These are phyloP conservation scores for Pseudoatta argentina DNA, from an alignment of 1,140 invertebrate genomes.

Conservation along the genomic window DNA sequence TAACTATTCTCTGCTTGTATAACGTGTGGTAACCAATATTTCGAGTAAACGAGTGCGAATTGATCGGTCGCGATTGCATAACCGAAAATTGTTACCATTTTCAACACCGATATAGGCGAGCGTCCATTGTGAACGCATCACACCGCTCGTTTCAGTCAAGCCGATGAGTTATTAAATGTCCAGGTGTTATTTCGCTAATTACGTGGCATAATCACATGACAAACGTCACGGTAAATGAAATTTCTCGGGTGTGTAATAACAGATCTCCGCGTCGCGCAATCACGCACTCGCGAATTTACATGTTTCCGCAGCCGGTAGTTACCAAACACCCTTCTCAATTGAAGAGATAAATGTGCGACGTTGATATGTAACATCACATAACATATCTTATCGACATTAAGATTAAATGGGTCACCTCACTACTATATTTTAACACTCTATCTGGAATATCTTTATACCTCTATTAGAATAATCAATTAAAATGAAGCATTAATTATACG, in stretches of 20 bases:
- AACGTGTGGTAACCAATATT: conserved; percentile 47
- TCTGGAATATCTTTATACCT: not conserved
- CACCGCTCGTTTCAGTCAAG: conserved; percentile 45
- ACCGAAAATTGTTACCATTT: conserved; percentile 58
- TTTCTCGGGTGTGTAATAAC: conserved; percentile 55
- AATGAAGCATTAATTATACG: not conserved
- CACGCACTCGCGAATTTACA: conserved; percentile 35
- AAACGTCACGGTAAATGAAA: conserved; percentile 64
- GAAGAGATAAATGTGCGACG: conserved; percentile 20
- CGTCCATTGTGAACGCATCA: conserved; percentile 44
- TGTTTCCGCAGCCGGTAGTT: conserved; percentile 30
- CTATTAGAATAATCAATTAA: not conserved
- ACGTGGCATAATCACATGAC: conserved; percentile 65
- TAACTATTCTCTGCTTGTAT: conserved; percentile 39
- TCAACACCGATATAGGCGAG: conserved; percentile 6
- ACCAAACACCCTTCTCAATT: conserved; percentile 42
- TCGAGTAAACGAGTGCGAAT: conserved; percentile 42
- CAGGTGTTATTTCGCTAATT: conserved; percentile 70
- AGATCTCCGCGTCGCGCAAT: conserved; percentile 28
- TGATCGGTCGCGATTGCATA: conserved; percentile 6
- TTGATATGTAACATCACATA: not conserved
- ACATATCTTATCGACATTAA: conserved; percentile 22
- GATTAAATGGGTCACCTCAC: not conserved
- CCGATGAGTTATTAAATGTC: conserved; percentile 68
- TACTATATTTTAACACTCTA: not conserved